phyloP scores from a whole-genome alignment of 2,888 invertebrate species.

The Dryadula phaetusa region DNA sequence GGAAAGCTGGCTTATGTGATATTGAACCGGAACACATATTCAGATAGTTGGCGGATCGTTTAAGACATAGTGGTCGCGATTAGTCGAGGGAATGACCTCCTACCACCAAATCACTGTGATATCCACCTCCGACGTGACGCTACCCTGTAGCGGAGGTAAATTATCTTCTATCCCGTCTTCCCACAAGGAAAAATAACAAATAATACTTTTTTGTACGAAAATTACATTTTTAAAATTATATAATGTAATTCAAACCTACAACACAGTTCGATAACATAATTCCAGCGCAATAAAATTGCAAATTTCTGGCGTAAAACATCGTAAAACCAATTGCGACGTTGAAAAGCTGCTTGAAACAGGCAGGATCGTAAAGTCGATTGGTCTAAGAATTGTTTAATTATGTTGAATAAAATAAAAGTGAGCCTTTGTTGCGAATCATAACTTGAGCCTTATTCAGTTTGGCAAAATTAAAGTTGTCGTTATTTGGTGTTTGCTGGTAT shows the following conservation, averaged over 20 bases:
- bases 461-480: not conserved
- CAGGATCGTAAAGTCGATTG: slow-evolving; percentile 74
- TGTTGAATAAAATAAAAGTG: slow-evolving; percentile 53
- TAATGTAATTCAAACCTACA: not conserved
- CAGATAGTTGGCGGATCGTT: too few relatives aligned
- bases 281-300: slow-evolving; percentile 59
- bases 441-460: not conserved
- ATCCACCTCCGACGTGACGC: too few relatives aligned
- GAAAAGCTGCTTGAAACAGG: slow-evolving; percentile 62
- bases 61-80: too few relatives aligned
- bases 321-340: slow-evolving; percentile 73
- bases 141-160: too few relatives aligned
- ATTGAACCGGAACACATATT: too few relatives aligned
- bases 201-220: not conserved
- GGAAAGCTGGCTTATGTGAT: too few relatives aligned
- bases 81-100: too few relatives aligned
- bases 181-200: not conserved
- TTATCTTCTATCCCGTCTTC: too few relatives aligned
- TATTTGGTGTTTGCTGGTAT: too few relatives aligned
- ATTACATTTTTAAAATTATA: not conserved
- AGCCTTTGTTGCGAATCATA: slow-evolving; percentile 26
- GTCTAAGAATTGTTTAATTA: slow-evolving; percentile 74
- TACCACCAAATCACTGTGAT: too few relatives aligned
- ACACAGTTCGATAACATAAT: slow-evolving; percentile 28
- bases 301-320: slow-evolving; percentile 65